A percentile compares a stretch with the other conserved stretches of the same genome.
Conservation (phyloP, 2,113 vertebrate genomes). For the Anser brachyrhynchus region DNA sequence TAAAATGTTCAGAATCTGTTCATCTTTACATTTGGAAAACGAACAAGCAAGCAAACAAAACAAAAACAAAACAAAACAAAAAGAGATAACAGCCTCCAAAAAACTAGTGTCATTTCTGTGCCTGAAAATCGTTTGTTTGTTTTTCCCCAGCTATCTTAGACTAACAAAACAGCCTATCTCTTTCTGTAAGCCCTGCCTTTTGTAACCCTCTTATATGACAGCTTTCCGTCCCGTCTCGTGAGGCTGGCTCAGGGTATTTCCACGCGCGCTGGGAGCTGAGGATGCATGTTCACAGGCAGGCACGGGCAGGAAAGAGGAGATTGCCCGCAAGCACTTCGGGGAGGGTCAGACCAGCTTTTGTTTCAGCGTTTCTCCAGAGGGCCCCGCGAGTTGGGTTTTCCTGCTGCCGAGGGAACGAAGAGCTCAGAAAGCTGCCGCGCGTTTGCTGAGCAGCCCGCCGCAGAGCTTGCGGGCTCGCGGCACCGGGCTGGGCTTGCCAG, state of each 20-base stretch:
- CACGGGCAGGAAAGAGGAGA: not conserved
- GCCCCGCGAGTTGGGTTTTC: not conserved
- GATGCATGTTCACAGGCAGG: not conserved
- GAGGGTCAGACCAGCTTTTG: not conserved
- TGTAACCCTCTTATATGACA: fast-evolving
- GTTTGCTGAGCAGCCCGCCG: not conserved
- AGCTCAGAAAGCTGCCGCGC: fast-evolving
- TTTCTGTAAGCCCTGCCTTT: not conserved
- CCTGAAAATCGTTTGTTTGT: not conserved
- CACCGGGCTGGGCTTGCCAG: not conserved
- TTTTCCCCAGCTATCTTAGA: not conserved
- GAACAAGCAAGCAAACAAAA: no score
- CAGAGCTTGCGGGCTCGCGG: not conserved
- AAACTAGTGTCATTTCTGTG: not conserved
- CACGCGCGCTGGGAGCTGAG: fast-evolving
- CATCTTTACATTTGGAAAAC: not conserved
- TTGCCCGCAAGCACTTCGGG: not conserved
- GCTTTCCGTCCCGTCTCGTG: not conserved
- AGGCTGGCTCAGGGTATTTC: not conserved
- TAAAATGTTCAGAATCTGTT: not conserved
- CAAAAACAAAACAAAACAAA: no score
- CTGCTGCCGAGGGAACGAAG: not conserved
- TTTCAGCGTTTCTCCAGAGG: not conserved
- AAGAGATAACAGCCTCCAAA: not conserved
- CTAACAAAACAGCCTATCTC: not conserved